Evolutionary conservation across 1,140 invertebrate genomes (phyloP), one percentile per base, ranked within the genome.

Genomic region (Drosophila carrolli): DNA sequence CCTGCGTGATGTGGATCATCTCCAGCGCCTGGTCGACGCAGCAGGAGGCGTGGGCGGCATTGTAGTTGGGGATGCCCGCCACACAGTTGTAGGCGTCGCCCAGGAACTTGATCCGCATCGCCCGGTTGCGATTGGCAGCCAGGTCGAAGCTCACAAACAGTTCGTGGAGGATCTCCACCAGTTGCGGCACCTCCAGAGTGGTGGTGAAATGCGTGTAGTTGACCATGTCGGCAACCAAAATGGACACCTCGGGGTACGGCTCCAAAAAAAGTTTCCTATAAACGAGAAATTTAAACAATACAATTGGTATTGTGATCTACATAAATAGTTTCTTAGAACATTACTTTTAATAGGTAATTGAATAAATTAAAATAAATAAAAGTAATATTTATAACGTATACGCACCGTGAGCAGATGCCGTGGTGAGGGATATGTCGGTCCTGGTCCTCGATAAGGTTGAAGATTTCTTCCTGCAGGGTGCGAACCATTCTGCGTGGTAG

Each of bases 21-120:
- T 97, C 95, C 1, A 98, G 92, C 7, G 97, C 97, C 51, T 98
- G 94, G 75, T 96, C 94, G 0, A 98, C 96, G 90, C 97, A 98
- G 90, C 96, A 97, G 81, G 97, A 95, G 1, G 97, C 97, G 88
- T 98, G 97, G 58, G 95, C 93, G 6, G 93, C 88, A 27, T 94
- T 95, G 0, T 95, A 94, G 9, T 95, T 94, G 0, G 97, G 96
- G 11, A 98, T 94, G 2, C 97, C 97, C 16, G 96, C 96, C 1
- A 98, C 97, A 90, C 97, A 97, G 90, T 97, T 97, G 90, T 98
- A 98, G 91, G 97, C 97, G 88, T 98, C 97, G 0, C 97, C 97
- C 10, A 98, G 93, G 73, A 98, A 97, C 91, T 98, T 98, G 61
- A 99, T 98, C 72, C 97, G 93, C 47, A 97, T 91, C 0, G 96